Evolutionary conservation across 2,888 invertebrate genomes (phyloP).

Genomic region (Calameuta idolon): DNA sequence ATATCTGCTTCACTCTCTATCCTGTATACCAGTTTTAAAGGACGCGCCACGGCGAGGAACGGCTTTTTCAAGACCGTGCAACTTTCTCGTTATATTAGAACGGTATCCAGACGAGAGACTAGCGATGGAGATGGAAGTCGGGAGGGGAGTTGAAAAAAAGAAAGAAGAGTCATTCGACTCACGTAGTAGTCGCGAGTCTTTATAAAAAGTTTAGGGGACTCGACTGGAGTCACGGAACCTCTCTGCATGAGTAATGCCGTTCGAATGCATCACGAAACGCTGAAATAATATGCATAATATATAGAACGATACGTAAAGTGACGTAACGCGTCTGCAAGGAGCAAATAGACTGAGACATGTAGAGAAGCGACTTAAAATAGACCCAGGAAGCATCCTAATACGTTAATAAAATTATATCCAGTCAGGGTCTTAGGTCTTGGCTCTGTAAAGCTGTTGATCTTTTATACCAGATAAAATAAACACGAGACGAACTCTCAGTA

Average conservation of each 20-base stretch:
- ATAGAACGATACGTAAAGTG: neutral
- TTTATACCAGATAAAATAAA: neutral
- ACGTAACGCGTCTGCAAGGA: neutral
- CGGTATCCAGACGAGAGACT: neutral
- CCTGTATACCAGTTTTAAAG: neutral
- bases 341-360: neutral
- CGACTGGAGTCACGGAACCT: too few species aligned
- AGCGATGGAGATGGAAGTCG: neutral
- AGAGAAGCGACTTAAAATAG: neutral
- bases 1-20: neutral
- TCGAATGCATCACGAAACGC: too few species aligned
- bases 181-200: neutral
- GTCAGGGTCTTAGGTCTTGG: neutral
- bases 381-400: neutral
- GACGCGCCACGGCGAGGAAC: neutral
- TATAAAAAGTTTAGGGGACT: neutral
- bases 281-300: neutral
- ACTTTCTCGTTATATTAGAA: neutral
- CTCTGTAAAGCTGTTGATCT: neutral
- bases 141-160: neutral
- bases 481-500: neutral
- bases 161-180: neutral
- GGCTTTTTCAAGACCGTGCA: neutral
- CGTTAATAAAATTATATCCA: constrained; percentile 1
- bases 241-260: too few species aligned